Base-by-base conservation (phyloP, 2,797 vertebrate species). In the Fistularia commersonii region DNA sequence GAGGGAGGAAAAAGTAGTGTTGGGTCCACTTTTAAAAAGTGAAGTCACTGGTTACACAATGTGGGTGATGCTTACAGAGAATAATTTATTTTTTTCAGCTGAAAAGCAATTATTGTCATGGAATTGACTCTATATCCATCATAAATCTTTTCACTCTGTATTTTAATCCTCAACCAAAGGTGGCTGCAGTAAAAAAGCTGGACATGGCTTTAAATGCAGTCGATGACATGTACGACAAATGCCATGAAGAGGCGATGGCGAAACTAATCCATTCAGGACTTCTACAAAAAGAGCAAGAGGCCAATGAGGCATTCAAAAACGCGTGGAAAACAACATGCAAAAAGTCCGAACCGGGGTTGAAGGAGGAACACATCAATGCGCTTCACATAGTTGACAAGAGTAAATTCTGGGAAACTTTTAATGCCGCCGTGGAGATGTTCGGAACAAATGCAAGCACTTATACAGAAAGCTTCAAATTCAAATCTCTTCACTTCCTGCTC, bases 401-500 rank as follows among this genome's bases (percentile, higher is more conserved):
- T 0, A 0, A 0, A 0, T 76, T 73, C 13, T 1, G 0, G 7
- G 0, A 36, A 0, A 1, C 0, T 0, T 72, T 89, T 0, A 61
- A 76, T 23, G 0, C 13, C 0, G 64, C 13, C 1, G 70, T 88
- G 8, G 6, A 71, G 42, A 71, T 23, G 3, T 8, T 8, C 45
- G 77, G 80, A 1, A 41, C 0, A 9, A 82, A 83, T 31, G 11
- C 12, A 0, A 76, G 32, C 43, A 66, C 15, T 6, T 88, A 87
- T 32, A 41, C 76, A 40, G 7, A 58, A 0, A 0, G 57, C 1
- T 89, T 88, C 50, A 3, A 55, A 2, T 87, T 70, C 52, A 89
- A 88, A 54, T 64, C 79, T 12, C 38, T 89, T 32, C 79, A 87
- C 46, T 88, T 87, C 52, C 72, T 88, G 45, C 65, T 89, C 8